Base-by-base conservation (phyloP, 2,797 vertebrate genomes). In the Vireo griseus region DNA sequence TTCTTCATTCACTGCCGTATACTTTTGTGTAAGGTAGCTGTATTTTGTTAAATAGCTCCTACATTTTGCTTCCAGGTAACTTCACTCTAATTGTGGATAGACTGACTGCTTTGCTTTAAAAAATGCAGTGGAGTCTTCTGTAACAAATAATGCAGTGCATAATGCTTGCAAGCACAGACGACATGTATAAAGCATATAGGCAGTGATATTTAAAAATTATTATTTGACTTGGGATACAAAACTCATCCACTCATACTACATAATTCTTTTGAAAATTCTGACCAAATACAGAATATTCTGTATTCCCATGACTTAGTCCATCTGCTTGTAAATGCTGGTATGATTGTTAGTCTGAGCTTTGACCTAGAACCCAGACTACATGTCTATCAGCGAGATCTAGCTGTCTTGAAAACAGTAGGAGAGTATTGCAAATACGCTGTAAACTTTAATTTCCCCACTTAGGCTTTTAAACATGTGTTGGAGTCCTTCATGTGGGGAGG, bases 11-110 rank as follows among this genome's bases (percentile, higher is more conserved):
- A 5, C 55, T 92, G 90, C 73, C 81, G 51, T 67, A 79, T 35
- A 73, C 71, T 92, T 86, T 84, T 68, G 55, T 84, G 71, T 85
- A 77, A 94, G 74, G 81, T 80, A 87, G 45, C 45, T 79, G 33
- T 89, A 50, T 93, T 93, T 94, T 86, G 16, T 90, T 93, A 91
- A 95, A 83, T 71, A 87, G 55, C 65, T 92, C 67, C 74, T 72
- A 85, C 57, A n/a, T 80, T 94, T 88, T 10, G 3, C 42, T 69
- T 55, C 42, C 1, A 7, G 28, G 59, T 95, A 86, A 21, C 71
- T 61, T 93, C 28, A 77, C 33, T 93, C 16, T 83, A 65, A 80
- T 77, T 92, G 69, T 92, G 65, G 52, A 24, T 47, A 88, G 76
- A 84, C 50, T 62, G 54, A 90, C 58, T 67, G 31, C 33, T 90